Evolutionary conservation across 2,113 vertebrate species (phyloP), one percentile per base, ranked within the genome.

Genomic region (Myotis brandtii): DNA sequence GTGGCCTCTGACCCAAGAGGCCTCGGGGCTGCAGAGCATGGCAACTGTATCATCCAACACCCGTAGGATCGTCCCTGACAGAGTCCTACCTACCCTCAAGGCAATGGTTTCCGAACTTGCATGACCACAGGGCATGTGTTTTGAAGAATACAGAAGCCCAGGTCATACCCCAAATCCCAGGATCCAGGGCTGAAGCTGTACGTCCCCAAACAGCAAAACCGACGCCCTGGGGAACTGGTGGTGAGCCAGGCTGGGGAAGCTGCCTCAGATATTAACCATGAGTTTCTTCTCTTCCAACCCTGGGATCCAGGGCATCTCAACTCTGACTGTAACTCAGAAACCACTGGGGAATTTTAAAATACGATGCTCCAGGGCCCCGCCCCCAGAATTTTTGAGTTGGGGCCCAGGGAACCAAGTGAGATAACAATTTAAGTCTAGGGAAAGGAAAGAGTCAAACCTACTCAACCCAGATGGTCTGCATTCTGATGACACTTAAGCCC

Each of bases 401-500:
- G 43, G 67, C 32, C 76, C 34, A 79, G 64, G 91, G 62, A 92
- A 82, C 54, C 46, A 56, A 95, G 23, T 34, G 64, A 96, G 79
- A 83, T 46, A 69, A 91, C 50, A 72, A 80, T 66, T 84, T 52
- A 81, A 89, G 64, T 66, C 56, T 86, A 73, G 79, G 69, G 30
- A 91, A 92, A 95, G 20, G 56, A 67, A 89, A 83, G 34, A 40
- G 5, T 9, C 79, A 96, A 92, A 85, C 9, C 43, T 56, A 69
- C 40, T 30, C 59, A 56, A 69, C 54, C 66, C 96, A 94, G 80
- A 96, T 72, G 92, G 66, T 81, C 76, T 46, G 56, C 13, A 64
- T 69, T 88, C 70, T 90, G 69, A 89, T 50, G 77, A 91, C 67
- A 90, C 11, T 6, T 54, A 87, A 87, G 73, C 67, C 73, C 77